Conservation (phyloP, 2,113 vertebrate genomes). For the Varanus salvator region DNA sequence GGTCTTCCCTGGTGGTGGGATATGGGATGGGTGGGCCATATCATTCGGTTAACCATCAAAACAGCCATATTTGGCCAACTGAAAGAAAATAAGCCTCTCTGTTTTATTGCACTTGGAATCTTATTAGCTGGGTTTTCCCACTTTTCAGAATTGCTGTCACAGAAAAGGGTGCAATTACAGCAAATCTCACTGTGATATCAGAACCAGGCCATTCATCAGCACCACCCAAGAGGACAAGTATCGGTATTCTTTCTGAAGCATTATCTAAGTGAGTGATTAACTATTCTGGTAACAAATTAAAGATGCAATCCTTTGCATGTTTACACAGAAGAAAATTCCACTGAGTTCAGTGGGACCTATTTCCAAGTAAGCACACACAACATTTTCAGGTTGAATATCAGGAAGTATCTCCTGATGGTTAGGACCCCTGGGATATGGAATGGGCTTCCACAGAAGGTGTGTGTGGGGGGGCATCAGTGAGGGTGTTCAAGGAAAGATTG, state of each 20-base stretch:
- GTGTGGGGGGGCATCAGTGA: too few relatives aligned
- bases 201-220: conserved; percentile 89
- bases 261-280: conserved; percentile 82
- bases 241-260: conserved; percentile 92
- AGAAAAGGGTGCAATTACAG: conserved; percentile 87
- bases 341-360: not conserved
- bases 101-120: conserved; percentile 22
- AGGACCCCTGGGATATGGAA: too few relatives aligned
- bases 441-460: too few relatives aligned
- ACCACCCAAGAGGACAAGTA: conserved; percentile 87
- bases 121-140: not conserved
- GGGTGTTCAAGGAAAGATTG: too few relatives aligned
- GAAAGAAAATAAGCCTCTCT: not conserved
- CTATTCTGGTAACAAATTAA: not conserved
- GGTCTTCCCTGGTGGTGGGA: too few relatives aligned
- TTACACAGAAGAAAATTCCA: not conserved
- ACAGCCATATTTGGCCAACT: accelerated
- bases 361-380: not conserved
- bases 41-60: not conserved
- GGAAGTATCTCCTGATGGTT: too few relatives aligned
- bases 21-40: too few relatives aligned
- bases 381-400: too few relatives aligned
- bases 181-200: conserved; percentile 85
- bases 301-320: not conserved
- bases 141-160: conserved; percentile 81